Evolutionary conservation across 1,140 invertebrate genomes (phyloP).

Genomic region (Wiebesia pumilae): DNA sequence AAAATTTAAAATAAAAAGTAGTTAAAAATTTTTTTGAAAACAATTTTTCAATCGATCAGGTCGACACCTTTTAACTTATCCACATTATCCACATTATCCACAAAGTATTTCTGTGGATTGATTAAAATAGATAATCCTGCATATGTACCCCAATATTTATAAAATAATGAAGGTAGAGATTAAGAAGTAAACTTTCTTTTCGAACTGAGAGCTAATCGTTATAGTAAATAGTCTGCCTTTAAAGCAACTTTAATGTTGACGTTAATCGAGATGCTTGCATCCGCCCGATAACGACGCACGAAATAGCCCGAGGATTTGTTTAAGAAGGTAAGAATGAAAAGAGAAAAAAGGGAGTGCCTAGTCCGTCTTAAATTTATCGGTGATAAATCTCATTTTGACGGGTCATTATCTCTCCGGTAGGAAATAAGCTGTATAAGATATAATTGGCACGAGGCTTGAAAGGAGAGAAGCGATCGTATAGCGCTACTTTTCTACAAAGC

Average conservation of each 20-base stretch:
- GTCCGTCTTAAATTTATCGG: slow-evolving; percentile 55
- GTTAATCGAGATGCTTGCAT: neutral
- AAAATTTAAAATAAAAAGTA: neutral
- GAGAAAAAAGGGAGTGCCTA: no score
- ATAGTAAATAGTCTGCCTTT: neutral
- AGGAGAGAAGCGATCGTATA: slow-evolving; percentile 43
- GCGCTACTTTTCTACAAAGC: neutral
- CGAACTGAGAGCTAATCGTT: neutral
- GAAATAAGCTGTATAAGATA: slow-evolving; percentile 38
- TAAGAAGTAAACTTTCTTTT: neutral
- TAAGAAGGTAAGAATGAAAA: neutral
- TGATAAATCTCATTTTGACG: slow-evolving; percentile 57
- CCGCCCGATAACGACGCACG: neutral
- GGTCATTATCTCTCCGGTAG: slow-evolving; percentile 53
- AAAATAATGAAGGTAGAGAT: neutral
- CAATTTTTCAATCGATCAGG: neutral
- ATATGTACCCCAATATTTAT: neutral
- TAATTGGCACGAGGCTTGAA: slow-evolving; percentile 56
- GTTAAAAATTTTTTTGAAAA: neutral
- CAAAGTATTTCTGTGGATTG: neutral
- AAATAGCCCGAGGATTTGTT: neutral
- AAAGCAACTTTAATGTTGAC: neutral
- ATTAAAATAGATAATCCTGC: neutral
- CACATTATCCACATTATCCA: neutral
- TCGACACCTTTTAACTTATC: neutral